Conservation (phyloP, 2,113 vertebrate genomes). For the Ahaetulla prasina region DNA sequence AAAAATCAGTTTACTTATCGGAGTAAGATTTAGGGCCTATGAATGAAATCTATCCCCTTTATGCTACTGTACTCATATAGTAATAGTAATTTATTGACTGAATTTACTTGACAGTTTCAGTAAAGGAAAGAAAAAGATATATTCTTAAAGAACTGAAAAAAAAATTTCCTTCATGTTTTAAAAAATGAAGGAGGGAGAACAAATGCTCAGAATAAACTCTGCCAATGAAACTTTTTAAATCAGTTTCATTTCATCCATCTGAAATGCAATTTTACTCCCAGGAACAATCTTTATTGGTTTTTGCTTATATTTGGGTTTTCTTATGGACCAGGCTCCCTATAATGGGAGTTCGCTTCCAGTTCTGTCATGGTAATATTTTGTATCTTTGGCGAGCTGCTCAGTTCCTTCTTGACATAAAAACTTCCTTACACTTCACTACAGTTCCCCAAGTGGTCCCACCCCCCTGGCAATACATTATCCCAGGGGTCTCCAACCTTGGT, state of each 20-base stretch:
- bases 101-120: background rate
- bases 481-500: too few species aligned
- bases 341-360: background rate
- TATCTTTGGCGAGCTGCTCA: background rate
- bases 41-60: background rate
- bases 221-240: background rate
- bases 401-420: background rate
- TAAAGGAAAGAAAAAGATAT: background rate
- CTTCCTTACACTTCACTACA: background rate
- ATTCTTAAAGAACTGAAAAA: background rate
- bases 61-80: background rate
- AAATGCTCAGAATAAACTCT: background rate
- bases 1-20: background rate
- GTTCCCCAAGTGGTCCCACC: background rate
- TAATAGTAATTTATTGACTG: background rate
- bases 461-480: background rate
- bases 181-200: background rate
- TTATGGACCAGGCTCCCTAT: background rate
- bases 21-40: background rate
- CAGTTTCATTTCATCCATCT: background rate
- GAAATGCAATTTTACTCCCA: background rate
- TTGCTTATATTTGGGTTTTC: background rate
- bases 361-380: background rate
- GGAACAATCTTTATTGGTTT: background rate
- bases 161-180: background rate